Conservation (phyloP, 2,888 invertebrate species). For the Machimus rusticus region DNA sequence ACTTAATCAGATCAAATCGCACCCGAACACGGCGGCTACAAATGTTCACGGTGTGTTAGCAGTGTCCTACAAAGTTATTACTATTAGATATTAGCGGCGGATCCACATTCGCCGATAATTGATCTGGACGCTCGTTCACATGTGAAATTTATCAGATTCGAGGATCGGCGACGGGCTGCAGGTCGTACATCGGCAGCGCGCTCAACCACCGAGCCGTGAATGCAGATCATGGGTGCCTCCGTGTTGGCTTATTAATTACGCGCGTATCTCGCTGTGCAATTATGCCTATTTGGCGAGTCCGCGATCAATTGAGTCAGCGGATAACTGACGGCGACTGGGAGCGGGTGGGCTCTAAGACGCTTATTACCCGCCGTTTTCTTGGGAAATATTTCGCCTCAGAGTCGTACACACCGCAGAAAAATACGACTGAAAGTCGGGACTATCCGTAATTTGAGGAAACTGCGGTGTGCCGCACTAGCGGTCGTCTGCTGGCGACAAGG, state of each 20-base stretch:
- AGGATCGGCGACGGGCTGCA: slow-evolving; percentile 16
- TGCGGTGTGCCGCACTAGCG: slow-evolving; percentile 45
- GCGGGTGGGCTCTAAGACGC: background rate
- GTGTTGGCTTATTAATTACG: slow-evolving; percentile 32
- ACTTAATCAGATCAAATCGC: slow-evolving; percentile 32
- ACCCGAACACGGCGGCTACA: slow-evolving; percentile 16
- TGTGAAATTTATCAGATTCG: slow-evolving; percentile 38
- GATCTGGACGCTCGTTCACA: slow-evolving; percentile 28
- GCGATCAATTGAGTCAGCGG: background rate
- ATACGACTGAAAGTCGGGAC: background rate
- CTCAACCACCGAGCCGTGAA: background rate
- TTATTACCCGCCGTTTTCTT: background rate
- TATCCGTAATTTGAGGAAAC: slow-evolving; percentile 48
- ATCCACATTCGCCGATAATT: slow-evolving; percentile 29
- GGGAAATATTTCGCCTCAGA: background rate
- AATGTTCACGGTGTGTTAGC: slow-evolving; percentile 25
- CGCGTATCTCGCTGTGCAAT: slow-evolving; percentile 14
- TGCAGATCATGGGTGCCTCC: background rate
- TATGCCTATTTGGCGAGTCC: background rate
- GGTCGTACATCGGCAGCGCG: background rate
- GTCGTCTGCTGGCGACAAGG: slow-evolving; percentile 33
- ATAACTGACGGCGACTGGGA: slow-evolving; percentile 3
- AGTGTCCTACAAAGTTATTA: slow-evolving; percentile 33
- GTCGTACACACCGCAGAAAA: slow-evolving; percentile 12
- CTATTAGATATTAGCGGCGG: slow-evolving; percentile 29